Percentiles rank a stretch among this genome's conserved stretches.
phyloP scores from a whole-genome alignment of 2,888 invertebrate genomes.

The Oxyscelio sp. region DNA sequence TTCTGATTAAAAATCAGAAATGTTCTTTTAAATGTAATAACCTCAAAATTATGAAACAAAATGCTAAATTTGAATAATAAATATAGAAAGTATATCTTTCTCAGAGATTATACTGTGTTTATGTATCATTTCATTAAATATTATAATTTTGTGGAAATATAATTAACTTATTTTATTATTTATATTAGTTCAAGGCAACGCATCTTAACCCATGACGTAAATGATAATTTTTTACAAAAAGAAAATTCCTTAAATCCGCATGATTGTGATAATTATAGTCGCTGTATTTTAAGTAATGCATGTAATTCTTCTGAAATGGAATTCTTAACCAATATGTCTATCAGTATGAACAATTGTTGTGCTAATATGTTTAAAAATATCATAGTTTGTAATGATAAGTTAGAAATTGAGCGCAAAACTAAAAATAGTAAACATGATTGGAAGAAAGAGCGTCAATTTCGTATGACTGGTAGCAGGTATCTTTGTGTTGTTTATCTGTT shows the following conservation, averaged over 20 bases:
- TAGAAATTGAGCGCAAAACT: slow-evolving; percentile 18
- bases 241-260: too few relatives aligned
- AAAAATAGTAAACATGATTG: slow-evolving; percentile 27
- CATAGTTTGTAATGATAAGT: slow-evolving; percentile 3
- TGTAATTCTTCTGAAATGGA: slow-evolving; percentile 1
- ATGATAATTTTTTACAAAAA: too few relatives aligned
- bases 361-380: background rate
- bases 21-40: too few relatives aligned
- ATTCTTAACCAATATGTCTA: slow-evolving; percentile 1
- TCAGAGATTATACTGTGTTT: too few relatives aligned
- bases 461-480: slow-evolving; percentile 50
- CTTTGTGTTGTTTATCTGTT: background rate
- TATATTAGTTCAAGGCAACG: slow-evolving; percentile 24
- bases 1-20: too few relatives aligned
- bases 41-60: too few relatives aligned
- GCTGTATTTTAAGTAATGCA: slow-evolving; percentile 18
- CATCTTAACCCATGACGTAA: background rate
- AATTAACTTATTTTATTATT: too few relatives aligned
- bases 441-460: slow-evolving; percentile 52
- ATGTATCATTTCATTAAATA: too few relatives aligned
- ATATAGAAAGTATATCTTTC: too few relatives aligned
- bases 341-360: slow-evolving; percentile 24
- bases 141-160: too few relatives aligned
- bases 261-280: too few relatives aligned
- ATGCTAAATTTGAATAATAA: too few relatives aligned